Evolutionary conservation across 2,113 vertebrate species (phyloP), one percentile per base, ranked within the genome.

Genomic region (Talpa occidentalis): DNA sequence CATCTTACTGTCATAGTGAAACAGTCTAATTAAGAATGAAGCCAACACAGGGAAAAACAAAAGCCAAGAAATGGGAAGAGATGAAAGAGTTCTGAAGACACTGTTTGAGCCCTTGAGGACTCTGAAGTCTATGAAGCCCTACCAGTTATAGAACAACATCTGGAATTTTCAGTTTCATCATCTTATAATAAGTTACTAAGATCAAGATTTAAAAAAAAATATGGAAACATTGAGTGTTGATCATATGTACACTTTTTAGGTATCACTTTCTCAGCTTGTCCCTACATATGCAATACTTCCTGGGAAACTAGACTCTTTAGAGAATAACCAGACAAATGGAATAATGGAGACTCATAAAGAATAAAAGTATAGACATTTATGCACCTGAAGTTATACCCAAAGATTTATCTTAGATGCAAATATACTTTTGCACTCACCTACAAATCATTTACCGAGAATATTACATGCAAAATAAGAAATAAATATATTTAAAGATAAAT

Each of bases 21-120:
- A 81, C 59, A 90, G 49, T 56, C 77, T 56, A 35, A 35, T 80
- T 92, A 83, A 62, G 76, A 95, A 60, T 77, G 52, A 88, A 84
- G 59, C 37, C 82, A 94, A 60, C 11, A 40, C 22, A 69, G 2
- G 54, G 42, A 44, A 19, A 88, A 88, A 62, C 24, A 66, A 79
- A 83, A 80, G n/a, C 32, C 54, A 64, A 69, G 30, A 80, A 30
- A 66, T 15, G 24, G 47, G 66, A 76, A 76, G 76, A 88, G 54
- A 64, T 32, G 28, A 70, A 44, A 79, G n/a, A 32, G 44, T 84
- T 77, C 56, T 35, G 37, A 66, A 28, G 19, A 64, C 15, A 21
- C 19, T 6, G 2, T 77, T 44, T 9, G 62, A 77, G 3, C 24
- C 16, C 21, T 42, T 35, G n/a, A 4, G n/a, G 26, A 10, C 24